Base-by-base conservation (phyloP, 2,797 vertebrate genomes). In the Anableps anableps region DNA sequence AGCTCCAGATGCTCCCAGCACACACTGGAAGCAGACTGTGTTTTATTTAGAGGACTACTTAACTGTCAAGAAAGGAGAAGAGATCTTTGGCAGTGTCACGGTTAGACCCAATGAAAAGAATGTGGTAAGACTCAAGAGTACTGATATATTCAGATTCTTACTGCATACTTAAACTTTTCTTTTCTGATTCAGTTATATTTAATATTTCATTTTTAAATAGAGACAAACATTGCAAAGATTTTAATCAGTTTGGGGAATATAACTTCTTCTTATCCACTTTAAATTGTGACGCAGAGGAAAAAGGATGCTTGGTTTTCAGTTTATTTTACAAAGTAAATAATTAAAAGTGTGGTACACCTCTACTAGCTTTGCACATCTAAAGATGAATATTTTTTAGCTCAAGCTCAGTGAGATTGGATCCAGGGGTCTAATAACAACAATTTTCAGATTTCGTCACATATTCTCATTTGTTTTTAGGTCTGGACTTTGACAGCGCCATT, bases 21-120 rank as follows among this genome's bases (percentile, higher is more conserved):
- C 98, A 45, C 98, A 99, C 95, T 99, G 98, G 98, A 99, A 99
- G 91, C 98, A 99, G 95, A 99, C 98, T 0, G 98, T 99, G 80
- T 99, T 99, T 96, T 99, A 99, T 92, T 87, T 99, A 91, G 98
- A 99, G 93, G 98, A 99, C 92, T 99, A 98, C 85, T 94, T 99
- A 89, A 99, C 98, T 19, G 98, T 99, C 86, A 96, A 97, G 94
- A 96, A 97, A 84, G 98, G 98, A 79, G 98, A 99, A 89, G 98
- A 99, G 93, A 97, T 99, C 86, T 97, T 96, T 62, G 98, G 98
- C 80, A 98, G 97, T 48, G 95, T 99, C 83, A 94, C 97, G 73
- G 97, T 99, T 95, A 97, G 97, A 87, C 98, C 97, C 89, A 99
- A 99, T 85, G 97, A 96, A 89, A 99, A 99, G 93, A 99, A 99